Conservation (phyloP, 2,797 vertebrate genomes). For the Sebastes diaconus region DNA sequence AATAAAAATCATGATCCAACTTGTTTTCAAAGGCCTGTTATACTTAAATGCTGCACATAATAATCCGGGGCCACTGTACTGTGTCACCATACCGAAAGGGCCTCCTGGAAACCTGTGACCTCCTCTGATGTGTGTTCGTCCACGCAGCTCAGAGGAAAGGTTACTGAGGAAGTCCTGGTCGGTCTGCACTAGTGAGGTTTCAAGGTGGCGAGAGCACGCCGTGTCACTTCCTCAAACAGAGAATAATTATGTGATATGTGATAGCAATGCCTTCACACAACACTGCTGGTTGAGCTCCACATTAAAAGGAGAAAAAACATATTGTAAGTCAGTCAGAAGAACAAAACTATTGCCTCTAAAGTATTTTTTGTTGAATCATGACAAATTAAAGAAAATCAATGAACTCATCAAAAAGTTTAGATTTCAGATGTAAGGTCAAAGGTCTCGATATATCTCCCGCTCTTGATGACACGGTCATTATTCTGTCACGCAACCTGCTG, state of each 20-base stretch:
- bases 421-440: neutral
- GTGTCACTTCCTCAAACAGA: conserved; percentile 59
- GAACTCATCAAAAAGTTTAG: neutral
- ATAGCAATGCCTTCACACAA: neutral
- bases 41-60: neutral
- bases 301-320: neutral
- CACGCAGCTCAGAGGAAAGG: neutral
- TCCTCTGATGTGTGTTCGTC: neutral
- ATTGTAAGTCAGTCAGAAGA: neutral
- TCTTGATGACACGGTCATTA: neutral
- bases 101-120: neutral
- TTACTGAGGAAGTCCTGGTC: conserved; percentile 49
- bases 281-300: neutral
- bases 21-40: neutral
- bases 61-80: neutral
- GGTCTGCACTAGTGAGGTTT: neutral
- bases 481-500: neutral
- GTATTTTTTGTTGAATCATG: neutral
- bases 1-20: neutral
- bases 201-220: neutral
- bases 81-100: neutral
- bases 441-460: neutral
- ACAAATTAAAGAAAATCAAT: neutral
- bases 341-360: neutral
- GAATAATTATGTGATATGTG: neutral